Evolutionary conservation across 1,140 invertebrate species (phyloP).

Genomic region (Scaptomyza pallida): DNA sequence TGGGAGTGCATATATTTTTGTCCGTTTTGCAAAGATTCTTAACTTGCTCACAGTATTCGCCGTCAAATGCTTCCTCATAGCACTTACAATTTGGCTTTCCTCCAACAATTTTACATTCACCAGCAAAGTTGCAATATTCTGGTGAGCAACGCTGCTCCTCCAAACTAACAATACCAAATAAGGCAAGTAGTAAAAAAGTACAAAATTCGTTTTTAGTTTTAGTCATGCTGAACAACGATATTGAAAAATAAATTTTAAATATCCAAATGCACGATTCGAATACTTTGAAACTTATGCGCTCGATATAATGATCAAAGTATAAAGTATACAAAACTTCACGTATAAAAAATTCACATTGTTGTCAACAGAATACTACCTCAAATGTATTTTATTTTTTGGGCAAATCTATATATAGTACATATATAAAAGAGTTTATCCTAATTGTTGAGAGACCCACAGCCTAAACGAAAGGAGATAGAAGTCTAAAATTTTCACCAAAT

Average conservation of each 20-base stretch:
- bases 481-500: no score
- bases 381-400: no score
- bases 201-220: background rate
- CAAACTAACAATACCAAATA: background rate
- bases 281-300: no score
- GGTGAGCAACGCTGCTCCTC: constrained; percentile 10
- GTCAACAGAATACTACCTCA: no score
- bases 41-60: constrained; percentile 29
- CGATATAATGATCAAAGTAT: no score
- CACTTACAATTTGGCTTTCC: constrained; percentile 21
- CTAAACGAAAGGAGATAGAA: no score
- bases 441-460: no score
- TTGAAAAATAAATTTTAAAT: background rate
- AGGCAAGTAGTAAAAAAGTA: background rate
- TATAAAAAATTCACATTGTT: no score
- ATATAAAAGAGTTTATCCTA: no score
- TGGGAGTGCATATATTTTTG: constrained; percentile 4
- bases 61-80: constrained; percentile 23
- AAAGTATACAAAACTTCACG: no score
- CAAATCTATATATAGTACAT: no score
- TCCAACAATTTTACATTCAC: constrained; percentile 12
- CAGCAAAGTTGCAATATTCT: constrained; percentile 42
- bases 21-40: constrained; percentile 21
- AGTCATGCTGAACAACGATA: background rate
- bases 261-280: no score